Evolutionary conservation across 2,797 vertebrate species (phyloP), one percentile per base, ranked within the genome.

Genomic region (Takifugu rubripes): DNA sequence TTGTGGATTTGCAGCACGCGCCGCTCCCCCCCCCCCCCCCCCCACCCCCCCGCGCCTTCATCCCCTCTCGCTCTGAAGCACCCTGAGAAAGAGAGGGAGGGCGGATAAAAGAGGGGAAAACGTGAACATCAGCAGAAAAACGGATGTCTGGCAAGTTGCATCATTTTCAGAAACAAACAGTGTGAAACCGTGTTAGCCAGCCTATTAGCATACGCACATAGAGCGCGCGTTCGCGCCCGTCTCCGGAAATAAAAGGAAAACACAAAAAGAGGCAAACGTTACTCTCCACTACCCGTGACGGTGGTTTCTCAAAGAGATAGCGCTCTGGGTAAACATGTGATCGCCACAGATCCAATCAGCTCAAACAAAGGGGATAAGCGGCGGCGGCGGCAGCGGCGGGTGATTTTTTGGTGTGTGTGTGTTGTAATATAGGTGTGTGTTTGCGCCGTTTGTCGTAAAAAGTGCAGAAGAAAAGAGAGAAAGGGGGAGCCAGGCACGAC

Each of bases 101-200:
- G 11, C 1, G 21, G 17, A 24, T 24, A 12, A 12, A 56, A 50
- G 52, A 60, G 74, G 66, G 56, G 52, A 74, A 89, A 84, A 76
- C 76, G 66, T 85, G 80, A 77, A 79, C 83, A 84, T 91, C 87
- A 91, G 89, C 90, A 89, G 85, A 87, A 89, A 86, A 83, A 77
- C 16, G 84, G 86, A 89, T 90, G 89, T 90, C 89, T 90, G 89
- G 86, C 87, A 90, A 87, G 87, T 90, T 90, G 89, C 88, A 90
- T 91, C 88, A 88, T 90, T 88, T 86, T 74, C 75, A 85, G 83
- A 89, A 88, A 84, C 75, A 88, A 88, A 90, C 85, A 72, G 84
- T 75, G 86, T 82, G 87, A 90, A 86, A 87, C 84, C 40, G 79
- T 83, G 87, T 91, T 91, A 90, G 87, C 87, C 79, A 78, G 77